Evolutionary conservation across 2,888 invertebrate species (phyloP).

Genomic region (Resseliella maxima): DNA sequence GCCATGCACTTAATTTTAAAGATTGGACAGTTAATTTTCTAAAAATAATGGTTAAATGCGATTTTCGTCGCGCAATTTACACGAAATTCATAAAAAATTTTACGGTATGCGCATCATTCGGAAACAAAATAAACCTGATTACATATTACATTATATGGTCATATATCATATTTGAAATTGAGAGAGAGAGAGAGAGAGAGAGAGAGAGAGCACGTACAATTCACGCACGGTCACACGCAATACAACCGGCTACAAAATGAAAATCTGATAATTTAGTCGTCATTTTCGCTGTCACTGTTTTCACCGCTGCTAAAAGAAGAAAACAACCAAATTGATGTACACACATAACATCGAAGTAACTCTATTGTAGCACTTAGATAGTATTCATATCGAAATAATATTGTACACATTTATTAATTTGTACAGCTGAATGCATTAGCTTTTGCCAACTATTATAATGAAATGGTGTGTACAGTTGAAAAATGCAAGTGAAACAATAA

Average conservation of each 20-base stretch:
- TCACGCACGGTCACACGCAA: too few species aligned
- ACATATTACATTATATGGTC: background rate
- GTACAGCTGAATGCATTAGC: background rate
- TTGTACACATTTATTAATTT: slow-evolving; percentile 36
- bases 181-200: background rate
- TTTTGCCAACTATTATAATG: too few species aligned
- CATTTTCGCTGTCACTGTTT: too few species aligned
- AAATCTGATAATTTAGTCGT: too few species aligned
- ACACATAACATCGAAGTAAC: background rate
- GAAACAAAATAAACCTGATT: background rate
- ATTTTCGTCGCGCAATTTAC: background rate
- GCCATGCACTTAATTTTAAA: background rate
- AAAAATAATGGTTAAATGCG: background rate
- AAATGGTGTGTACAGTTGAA: background rate
- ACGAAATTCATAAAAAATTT: too few species aligned
- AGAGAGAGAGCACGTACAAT: too few species aligned
- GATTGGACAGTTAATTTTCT: background rate
- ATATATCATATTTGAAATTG: background rate
- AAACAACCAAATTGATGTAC: too few species aligned
- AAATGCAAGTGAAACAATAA: background rate
- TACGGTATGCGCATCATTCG: too few species aligned
- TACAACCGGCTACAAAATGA: background rate
- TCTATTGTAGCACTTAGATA: background rate
- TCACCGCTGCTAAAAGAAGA: too few species aligned
- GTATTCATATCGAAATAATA: background rate